Evolutionary conservation across 2,113 vertebrate genomes (phyloP), one percentile per base, ranked within the genome.

Genomic region (Dasypus novemcinctus): DNA sequence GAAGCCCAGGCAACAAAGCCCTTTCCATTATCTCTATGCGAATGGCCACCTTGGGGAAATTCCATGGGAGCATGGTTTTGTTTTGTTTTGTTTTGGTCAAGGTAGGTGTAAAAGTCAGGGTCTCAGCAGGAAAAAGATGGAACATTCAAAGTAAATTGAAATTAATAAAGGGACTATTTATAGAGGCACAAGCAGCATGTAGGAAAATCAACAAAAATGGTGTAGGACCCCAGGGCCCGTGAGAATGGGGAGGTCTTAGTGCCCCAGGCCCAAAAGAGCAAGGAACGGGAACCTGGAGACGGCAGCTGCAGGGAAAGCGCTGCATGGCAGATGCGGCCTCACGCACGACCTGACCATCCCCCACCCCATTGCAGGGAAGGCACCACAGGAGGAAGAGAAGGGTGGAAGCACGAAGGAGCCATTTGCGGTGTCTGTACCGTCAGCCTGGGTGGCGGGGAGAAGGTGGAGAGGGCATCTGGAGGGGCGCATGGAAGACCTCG

Each of bases 401-500:
- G 18, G 9, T 21, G 15, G n/a, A 43, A 61, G 7, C 27, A 15
- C 72, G 75, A 75, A 94, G 49, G 63, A 52, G 41, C 38, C 54
- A 18, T 4, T 0, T 23, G 49, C 38, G 23, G 12, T 33, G 75
- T 54, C 14, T 12, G 1, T 25, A 8, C n/a, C 36, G 54, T 5
- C 7, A 69, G 36, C 36, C 43, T 12, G 21, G 29, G 8, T 21
- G 71, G 64, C 7, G 9, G 0, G 0, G 13, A 41, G 31, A n/a
- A 3, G 20, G 5, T 1, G 18, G 1, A n/a, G 17, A 31, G 61
- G 23, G 10, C 23, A 14, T 29, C 52, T 20, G 18, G 33, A 46
- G 36, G 54, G 1, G 5, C 2, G 2, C 8, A 0, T 0, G 13
- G 29, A 10, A 23, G 43, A 36, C 1, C 8, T 27, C 20, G 63